Base-by-base conservation (phyloP, 1,140 invertebrate species). In the Drosophila equinoxialis region DNA sequence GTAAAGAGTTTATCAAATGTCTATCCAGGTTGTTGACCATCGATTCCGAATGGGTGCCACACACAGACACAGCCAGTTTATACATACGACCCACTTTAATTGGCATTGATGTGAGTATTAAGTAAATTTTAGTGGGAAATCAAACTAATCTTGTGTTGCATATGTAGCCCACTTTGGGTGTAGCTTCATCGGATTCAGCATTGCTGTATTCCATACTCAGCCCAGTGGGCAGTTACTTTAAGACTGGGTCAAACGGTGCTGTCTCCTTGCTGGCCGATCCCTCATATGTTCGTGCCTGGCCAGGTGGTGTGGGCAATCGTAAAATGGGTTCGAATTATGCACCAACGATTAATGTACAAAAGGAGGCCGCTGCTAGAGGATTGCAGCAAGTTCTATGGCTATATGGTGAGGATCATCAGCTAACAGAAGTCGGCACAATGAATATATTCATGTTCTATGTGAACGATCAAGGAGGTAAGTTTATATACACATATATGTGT, bases 351-450 rank as follows among this genome's bases (percentile, higher is more conserved):
- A 95, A 95, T 71, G 95, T 97, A 37, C 96, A 97, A 93, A 95
- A 95, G 75, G 93, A 96, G 77, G 99, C 99, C 1, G 93, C 93
- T 5, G 94, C 95, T 66, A 93, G 95, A 81, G 97, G 97, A 4
- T 95, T 97, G 63, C 98, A 99, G 81, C 99, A 99, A 94, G 98
- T 99, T 3, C 92, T 99, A 6, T 99, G 99, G 99, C 93, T 99
- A 5, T 99, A 96, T 92, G 99, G 98, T 7, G 95, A 98, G 4
- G 96, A 99, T 90, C 95, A 99, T 91, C 95, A 98, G 91, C 84
- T 99, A 1, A 99, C 99, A 0, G 99, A 99, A 94, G 98, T 98
- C 55, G 99, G 99, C 45, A 98, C 98, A 7, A 99, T 99, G 99
- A 99, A 99, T 90, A 95, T 99, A 57, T 99, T 99, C 90, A 94